Evolutionary conservation across 92 coral and sea anemone species (phyloP).

Genomic region (Palythoa grandis): DNA sequence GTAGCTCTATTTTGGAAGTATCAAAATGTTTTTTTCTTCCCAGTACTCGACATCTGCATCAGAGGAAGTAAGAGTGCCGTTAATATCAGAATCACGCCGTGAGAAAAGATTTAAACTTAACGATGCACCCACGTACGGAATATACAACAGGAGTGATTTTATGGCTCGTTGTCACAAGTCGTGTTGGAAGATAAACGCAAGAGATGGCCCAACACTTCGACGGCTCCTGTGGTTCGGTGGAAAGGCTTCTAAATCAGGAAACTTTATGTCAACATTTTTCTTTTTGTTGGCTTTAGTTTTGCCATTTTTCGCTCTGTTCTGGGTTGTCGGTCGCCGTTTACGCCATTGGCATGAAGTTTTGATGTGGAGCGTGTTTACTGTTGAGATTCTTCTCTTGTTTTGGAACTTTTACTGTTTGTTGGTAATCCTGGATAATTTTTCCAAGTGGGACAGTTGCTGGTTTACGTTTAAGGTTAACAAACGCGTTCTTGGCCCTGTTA

Average conservation of each 20-base stretch:
- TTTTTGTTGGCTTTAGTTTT: slow-evolving; percentile 18
- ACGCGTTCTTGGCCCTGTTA: slow-evolving; percentile 31
- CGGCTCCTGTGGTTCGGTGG: slow-evolving; percentile 45
- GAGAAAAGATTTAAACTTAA: slow-evolving; percentile 32
- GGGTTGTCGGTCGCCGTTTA: slow-evolving; percentile 21
- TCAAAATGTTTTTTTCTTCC: slow-evolving; percentile 36
- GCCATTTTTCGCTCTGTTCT: slow-evolving; percentile 17
- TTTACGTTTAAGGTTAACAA: slow-evolving; percentile 39
- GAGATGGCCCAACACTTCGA: slow-evolving; percentile 28
- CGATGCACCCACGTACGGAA: slow-evolving; percentile 39
- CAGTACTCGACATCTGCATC: slow-evolving; percentile 36
- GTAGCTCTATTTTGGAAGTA: not conserved
- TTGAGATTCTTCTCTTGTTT: slow-evolving; percentile 25
- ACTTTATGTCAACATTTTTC: slow-evolving; percentile 23
- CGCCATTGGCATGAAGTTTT: slow-evolving; percentile 38
- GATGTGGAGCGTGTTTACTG: slow-evolving; percentile 36
- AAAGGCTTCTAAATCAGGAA: slow-evolving; percentile 42
- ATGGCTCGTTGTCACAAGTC: slow-evolving; percentile 32
- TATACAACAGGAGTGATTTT: slow-evolving; percentile 44
- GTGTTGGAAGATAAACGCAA: slow-evolving; percentile 36
- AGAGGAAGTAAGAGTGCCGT: slow-evolving; percentile 31
- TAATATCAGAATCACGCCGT: slow-evolving; percentile 20
- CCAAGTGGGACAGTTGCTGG: slow-evolving; percentile 40
- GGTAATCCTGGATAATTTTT: slow-evolving; percentile 30
- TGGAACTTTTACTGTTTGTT: slow-evolving; percentile 35